A percentile compares a stretch with the other conserved stretches of the same genome.
These are phyloP conservation scores for Sylvietta virens DNA, from an alignment of 2,113 vertebrate species.

Conservation along the genomic window DNA sequence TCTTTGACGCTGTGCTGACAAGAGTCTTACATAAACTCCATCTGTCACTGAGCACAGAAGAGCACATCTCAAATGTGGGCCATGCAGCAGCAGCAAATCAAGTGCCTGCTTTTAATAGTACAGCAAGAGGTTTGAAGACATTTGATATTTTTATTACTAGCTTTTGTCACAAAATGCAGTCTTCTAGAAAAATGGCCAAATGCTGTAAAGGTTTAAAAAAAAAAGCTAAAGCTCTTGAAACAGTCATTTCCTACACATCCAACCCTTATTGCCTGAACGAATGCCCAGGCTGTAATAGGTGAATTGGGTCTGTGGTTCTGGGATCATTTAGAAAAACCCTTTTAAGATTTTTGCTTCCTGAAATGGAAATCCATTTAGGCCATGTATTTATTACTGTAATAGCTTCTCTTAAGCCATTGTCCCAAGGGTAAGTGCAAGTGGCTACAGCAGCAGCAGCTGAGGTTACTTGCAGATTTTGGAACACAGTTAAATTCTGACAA, in stretches of 20 bases:
- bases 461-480: not conserved
- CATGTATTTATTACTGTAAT: conserved; percentile 9
- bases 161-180: not conserved
- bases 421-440: not conserved
- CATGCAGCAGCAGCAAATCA: not conserved
- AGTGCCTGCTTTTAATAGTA: conserved; percentile 16
- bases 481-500: not conserved
- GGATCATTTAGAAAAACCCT: not conserved
- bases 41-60: conserved; percentile 8
- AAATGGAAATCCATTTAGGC: not conserved
- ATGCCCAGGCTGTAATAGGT: not conserved
- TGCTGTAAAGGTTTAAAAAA: not conserved
- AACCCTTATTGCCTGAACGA: not conserved
- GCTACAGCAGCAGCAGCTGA: not conserved
- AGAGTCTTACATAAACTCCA: conserved; percentile 48
- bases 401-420: not conserved
- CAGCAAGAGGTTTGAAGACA: not conserved
- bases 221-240: not conserved
- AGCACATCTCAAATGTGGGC: not conserved
- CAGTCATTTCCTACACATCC: not conserved
- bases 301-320: not conserved
- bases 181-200: not conserved
- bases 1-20: not conserved
- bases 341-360: not conserved
- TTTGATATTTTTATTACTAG: not conserved